Evolutionary conservation across 2,113 vertebrate species (phyloP).

Genomic region (Perca schrenkii): DNA sequence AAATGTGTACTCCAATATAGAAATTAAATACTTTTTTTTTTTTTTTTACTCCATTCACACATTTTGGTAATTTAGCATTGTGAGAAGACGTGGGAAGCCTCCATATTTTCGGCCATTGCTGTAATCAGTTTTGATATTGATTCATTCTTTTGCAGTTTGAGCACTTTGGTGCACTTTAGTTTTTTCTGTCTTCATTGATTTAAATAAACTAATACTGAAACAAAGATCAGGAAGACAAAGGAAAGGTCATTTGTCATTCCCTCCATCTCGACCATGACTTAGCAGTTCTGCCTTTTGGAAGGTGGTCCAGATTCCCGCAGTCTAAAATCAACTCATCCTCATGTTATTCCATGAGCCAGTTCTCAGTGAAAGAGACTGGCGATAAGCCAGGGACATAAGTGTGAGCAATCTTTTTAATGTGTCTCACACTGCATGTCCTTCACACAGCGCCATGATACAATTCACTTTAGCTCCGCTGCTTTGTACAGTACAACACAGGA

Average conservation of each 20-base stretch:
- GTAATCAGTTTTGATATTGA: not conserved
- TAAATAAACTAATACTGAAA: not conserved
- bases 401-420: slow-evolving; percentile 59
- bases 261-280: slow-evolving; percentile 9
- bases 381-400: slow-evolving; percentile 26
- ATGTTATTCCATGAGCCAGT: not conserved
- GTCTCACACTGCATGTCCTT: slow-evolving; percentile 48
- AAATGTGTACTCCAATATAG: not conserved
- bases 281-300: not conserved
- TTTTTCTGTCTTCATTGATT: not conserved
- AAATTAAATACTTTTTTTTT: not conserved
- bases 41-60: not conserved
- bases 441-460: slow-evolving; percentile 27
- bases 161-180: not conserved
- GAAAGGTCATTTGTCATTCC: not conserved
- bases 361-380: slow-evolving; percentile 30
- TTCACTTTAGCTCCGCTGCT: slow-evolving; percentile 25
- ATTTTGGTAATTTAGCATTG: not conserved
- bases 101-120: not conserved
- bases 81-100: not conserved
- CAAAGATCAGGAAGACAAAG: slow-evolving; percentile 7
- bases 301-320: not conserved
- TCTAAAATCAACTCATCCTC: slow-evolving; percentile 21
- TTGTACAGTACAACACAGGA: not conserved
- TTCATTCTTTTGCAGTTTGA: not conserved